Conservation (phyloP, 1,140 invertebrate species). For the Drosophila setifemur region DNA sequence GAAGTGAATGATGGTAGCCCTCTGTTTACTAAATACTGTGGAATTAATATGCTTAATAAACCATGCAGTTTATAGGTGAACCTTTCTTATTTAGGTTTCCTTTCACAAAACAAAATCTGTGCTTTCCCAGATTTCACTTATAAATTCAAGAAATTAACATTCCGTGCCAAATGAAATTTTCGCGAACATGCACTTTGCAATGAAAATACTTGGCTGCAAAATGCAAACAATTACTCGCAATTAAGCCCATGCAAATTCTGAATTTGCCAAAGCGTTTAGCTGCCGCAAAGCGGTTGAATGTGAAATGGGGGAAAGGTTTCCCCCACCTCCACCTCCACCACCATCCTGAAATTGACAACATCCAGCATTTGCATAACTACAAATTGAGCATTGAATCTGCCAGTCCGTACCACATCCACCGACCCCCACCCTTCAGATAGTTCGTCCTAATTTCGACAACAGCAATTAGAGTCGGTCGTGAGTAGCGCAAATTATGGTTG, state of each 20-base stretch:
- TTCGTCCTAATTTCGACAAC: constrained; percentile 9
- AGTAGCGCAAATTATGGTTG: constrained; percentile 10
- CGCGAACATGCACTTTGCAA: not conserved
- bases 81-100: too few species aligned
- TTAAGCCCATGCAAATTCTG: constrained; percentile 50
- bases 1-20: too few species aligned
- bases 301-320: too few species aligned
- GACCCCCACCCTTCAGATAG: not conserved
- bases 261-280: constrained; percentile 21
- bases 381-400: constrained; percentile 15
- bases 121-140: not conserved
- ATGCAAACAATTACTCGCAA: constrained; percentile 45
- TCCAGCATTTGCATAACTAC: constrained; percentile 61
- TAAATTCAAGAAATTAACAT: constrained; percentile 11
- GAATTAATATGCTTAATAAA: too few species aligned
- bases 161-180: constrained; percentile 10
- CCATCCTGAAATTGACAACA: not conserved
- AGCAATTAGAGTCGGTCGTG: constrained; percentile 49
- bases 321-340: not conserved
- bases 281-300: constrained; percentile 15
- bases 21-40: too few species aligned
- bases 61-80: too few species aligned
- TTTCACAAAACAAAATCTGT: too few species aligned
- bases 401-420: not conserved
- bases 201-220: constrained; percentile 21